A percentile compares a stretch with the other conserved stretches of the same genome.
Conservation (phyloP, 2,113 vertebrate genomes). For the Reinhardtius hippoglossoides region DNA sequence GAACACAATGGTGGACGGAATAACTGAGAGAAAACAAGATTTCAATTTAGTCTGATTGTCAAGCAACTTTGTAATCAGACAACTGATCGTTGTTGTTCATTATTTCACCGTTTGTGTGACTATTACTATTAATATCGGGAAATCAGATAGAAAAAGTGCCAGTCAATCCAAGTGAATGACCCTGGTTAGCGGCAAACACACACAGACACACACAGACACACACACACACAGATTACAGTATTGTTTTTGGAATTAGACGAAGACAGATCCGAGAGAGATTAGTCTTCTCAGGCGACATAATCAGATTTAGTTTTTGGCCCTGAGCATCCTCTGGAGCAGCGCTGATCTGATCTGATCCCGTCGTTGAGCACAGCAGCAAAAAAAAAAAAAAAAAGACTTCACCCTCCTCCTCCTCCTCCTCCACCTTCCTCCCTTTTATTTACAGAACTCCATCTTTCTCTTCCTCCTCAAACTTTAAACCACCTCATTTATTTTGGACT, state of each 20-base stretch:
- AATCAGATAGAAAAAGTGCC: constrained; percentile 7
- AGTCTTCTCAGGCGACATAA: constrained; percentile 76
- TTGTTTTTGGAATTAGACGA: constrained; percentile 70
- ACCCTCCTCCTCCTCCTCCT: not conserved
- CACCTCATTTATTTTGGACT: constrained; percentile 28
- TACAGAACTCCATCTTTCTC: not conserved
- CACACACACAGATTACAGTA: constrained; percentile 52
- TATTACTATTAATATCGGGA: not conserved
- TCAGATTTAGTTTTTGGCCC: constrained; percentile 72
- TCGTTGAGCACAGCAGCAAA: constrained; percentile 45
- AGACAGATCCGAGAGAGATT: constrained; percentile 72
- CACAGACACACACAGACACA: not conserved
- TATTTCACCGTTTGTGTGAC: not conserved
- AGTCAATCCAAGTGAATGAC: constrained; percentile 28
- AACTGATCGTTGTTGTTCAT: not conserved
- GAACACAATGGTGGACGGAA: not conserved
- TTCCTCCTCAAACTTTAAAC: constrained; percentile 34
- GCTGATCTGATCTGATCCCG: constrained; percentile 71
- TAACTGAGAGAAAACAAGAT: not conserved
- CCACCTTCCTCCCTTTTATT: not conserved
- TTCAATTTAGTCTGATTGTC: not conserved
- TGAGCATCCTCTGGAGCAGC: constrained; percentile 61
- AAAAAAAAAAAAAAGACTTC: constrained; percentile 18
- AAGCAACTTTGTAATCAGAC: not conserved
- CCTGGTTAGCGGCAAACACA: constrained; percentile 19